Evolutionary conservation across 2,888 invertebrate genomes (phyloP).

Genomic region (Lepidocyrtoides sp.): DNA sequence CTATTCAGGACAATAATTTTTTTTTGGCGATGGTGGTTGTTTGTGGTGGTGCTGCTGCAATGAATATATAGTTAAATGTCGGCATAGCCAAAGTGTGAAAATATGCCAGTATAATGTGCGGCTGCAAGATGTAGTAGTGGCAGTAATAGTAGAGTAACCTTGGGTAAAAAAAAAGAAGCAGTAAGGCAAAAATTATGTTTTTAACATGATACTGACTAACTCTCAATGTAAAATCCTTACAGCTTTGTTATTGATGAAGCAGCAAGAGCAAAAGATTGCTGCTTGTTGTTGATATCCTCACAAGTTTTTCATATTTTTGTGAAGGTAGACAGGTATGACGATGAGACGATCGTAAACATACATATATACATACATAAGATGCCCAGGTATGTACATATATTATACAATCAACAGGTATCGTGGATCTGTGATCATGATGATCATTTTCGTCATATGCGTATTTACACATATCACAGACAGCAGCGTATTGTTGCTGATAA

Average conservation of each 20-base stretch:
- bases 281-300: neutral
- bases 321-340: slow-evolving; percentile 61
- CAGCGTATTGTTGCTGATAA: neutral
- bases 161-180: slow-evolving; percentile 25
- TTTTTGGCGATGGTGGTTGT: slow-evolving; percentile 2
- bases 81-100: slow-evolving; percentile 68
- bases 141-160: slow-evolving; percentile 53
- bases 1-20: slow-evolving; percentile 62
- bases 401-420: slow-evolving; percentile 72
- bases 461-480: neutral
- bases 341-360: too few relatives aligned
- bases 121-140: too few relatives aligned
- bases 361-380: neutral
- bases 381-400: neutral
- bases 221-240: neutral
- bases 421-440: slow-evolving; percentile 27
- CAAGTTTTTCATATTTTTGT: slow-evolving; percentile 21
- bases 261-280: neutral
- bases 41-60: neutral
- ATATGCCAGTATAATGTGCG: slow-evolving; percentile 67
- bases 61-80: neutral
- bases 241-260: slow-evolving; percentile 19
- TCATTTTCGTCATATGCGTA: neutral
- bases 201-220: neutral
- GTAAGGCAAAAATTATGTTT: neutral